phyloP scores from a whole-genome alignment of 2,888 invertebrate genomes.

The Chaitophorus viminalis region DNA sequence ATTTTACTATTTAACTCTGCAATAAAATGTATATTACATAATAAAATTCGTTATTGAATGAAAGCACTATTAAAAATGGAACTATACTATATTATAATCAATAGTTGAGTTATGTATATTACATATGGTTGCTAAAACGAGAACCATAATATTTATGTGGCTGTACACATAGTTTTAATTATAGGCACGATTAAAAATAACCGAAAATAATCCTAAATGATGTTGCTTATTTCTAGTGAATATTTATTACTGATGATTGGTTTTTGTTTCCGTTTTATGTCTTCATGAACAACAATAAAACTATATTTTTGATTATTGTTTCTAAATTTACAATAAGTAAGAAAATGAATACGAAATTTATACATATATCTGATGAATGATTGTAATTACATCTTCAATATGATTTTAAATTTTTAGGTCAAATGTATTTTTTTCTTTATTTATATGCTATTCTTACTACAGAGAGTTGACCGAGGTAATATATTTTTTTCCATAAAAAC shows the following conservation, averaged over 20 bases:
- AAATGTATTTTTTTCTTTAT: too few relatives aligned
- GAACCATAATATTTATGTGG: too few relatives aligned
- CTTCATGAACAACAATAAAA: not conserved
- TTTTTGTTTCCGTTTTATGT: not conserved
- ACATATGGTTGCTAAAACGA: not conserved
- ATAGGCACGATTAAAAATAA: not conserved
- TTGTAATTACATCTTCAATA: too few relatives aligned
- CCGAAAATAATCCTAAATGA: not conserved
- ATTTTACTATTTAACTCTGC: not conserved
- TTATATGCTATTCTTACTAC: too few relatives aligned
- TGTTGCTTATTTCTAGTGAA: not conserved
- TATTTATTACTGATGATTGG: not conserved
- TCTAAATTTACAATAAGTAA: not conserved
- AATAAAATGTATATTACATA: not conserved
- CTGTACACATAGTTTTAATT: not conserved
- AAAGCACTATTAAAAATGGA: not conserved
- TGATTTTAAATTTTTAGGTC: too few relatives aligned
- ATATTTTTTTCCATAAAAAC: too few relatives aligned
- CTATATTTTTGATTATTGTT: not conserved
- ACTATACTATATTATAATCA: not conserved
- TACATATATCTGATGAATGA: too few relatives aligned
- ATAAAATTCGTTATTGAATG: not conserved
- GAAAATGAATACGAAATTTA: not conserved
- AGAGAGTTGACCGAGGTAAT: too few relatives aligned
- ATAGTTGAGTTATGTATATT: not conserved